These are phyloP conservation scores for Conus ventricosus DNA, from an alignment of 1,140 invertebrate species.

Conservation along the genomic window DNA sequence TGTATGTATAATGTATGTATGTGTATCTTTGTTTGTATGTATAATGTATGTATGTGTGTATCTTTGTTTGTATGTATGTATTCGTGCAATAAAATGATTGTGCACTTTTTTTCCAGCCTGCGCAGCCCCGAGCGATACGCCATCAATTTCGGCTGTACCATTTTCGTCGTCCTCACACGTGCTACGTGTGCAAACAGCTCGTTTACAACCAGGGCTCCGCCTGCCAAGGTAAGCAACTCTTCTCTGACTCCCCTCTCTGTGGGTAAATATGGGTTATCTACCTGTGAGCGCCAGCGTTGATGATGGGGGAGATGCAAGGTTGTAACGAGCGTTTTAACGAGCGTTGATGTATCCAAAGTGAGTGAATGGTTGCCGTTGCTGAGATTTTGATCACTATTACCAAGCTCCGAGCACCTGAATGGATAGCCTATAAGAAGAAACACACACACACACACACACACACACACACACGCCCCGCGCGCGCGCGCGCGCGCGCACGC, in stretches of 20 bases:
- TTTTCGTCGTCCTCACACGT: conserved; percentile 51
- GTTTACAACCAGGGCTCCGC: conserved; percentile 53
- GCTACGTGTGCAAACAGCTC: conserved; percentile 52
- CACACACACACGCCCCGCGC: too few species aligned
- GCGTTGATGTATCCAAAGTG: too few species aligned
- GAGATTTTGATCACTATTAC: too few species aligned
- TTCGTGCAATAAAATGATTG: neutral
- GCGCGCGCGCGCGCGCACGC: too few species aligned
- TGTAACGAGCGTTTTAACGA: too few species aligned
- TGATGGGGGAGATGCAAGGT: too few species aligned
- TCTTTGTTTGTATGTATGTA: neutral
- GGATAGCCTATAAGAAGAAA: too few species aligned
- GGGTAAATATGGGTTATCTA: neutral
- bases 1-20: neutral
- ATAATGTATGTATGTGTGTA: neutral
- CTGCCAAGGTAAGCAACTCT: conserved; percentile 46
- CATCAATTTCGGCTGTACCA: conserved; percentile 50
- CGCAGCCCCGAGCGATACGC: conserved; percentile 40
- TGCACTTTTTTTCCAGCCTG: conserved; percentile 38
- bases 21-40: too few species aligned
- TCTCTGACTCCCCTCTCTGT: neutral
- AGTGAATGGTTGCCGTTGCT: too few species aligned
- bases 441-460: too few species aligned
- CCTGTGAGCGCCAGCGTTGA: neutral
- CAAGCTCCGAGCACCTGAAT: too few species aligned